These are phyloP conservation scores for Apistogramma diplotaenia DNA, from an alignment of 2,113 vertebrate genomes.

Conservation along the genomic window DNA sequence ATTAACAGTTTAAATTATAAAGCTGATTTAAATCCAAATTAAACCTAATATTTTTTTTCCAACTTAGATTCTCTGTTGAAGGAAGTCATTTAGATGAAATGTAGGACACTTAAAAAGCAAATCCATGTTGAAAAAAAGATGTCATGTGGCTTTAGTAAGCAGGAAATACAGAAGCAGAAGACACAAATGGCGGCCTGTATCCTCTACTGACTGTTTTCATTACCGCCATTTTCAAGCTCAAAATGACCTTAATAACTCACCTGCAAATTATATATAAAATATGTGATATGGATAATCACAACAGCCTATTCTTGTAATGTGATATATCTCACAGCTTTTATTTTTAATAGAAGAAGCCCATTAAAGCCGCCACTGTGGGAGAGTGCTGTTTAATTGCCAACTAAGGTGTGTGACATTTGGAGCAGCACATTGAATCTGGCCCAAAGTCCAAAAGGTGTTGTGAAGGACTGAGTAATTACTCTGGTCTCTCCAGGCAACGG, in stretches of 20 bases:
- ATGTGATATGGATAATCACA: slow-evolving; percentile 2
- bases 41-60: background rate
- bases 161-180: background rate
- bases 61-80: background rate
- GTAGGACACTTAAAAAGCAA: background rate
- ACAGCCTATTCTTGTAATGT: background rate
- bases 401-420: slow-evolving; percentile 75
- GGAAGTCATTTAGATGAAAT: background rate
- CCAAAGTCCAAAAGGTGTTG: slow-evolving; percentile 77
- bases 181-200: background rate
- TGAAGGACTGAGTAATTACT: slow-evolving; percentile 74
- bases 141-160: background rate
- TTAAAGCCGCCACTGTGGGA: slow-evolving; percentile 53
- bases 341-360: slow-evolving; percentile 41
- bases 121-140: background rate
- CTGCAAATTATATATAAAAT: slow-evolving; percentile 24
- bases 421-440: slow-evolving; percentile 68
- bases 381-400: slow-evolving; percentile 68
- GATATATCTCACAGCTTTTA: slow-evolving; percentile 37
- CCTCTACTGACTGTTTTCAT: background rate
- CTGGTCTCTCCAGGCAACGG: slow-evolving; percentile 68
- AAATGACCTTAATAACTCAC: slow-evolving; percentile 21
- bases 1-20: background rate
- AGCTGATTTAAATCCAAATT: background rate
- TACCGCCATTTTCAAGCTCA: background rate